Evolutionary conservation across 2,888 invertebrate genomes (phyloP).

Genomic region (Cloeon dipterum): DNA sequence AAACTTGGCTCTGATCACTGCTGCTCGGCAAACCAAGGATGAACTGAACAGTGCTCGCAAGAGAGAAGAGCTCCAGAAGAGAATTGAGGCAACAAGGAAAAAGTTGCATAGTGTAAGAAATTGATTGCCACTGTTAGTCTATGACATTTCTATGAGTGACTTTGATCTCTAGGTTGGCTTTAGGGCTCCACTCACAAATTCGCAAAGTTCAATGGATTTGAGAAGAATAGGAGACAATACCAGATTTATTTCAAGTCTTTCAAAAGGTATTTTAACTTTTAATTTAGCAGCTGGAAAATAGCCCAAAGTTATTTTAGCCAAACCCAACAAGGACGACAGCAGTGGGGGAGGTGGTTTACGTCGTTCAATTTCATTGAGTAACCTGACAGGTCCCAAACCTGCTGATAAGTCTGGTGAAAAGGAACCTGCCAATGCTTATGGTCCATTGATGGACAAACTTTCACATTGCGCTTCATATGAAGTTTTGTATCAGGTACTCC

Average conservation of each 20-base stretch:
- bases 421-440: neutral
- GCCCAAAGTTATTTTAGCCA: neutral
- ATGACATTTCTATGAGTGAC: neutral
- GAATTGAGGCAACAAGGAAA: constrained; percentile 62
- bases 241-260: no score
- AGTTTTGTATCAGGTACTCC: neutral
- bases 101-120: constrained; percentile 70
- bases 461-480: neutral
- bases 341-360: constrained; percentile 35
- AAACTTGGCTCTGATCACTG: constrained; percentile 27
- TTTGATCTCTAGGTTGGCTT: neutral
- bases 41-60: constrained; percentile 39
- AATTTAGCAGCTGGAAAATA: neutral
- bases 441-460: neutral
- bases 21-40: constrained; percentile 27
- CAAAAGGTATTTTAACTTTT: constrained; percentile 6
- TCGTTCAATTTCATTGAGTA: constrained; percentile 58
- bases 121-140: no score
- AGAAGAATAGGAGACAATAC: neutral
- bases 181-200: neutral
- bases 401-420: no score
- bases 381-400: constrained; percentile 37
- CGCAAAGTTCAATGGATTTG: neutral
- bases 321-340: neutral
- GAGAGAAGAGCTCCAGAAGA: constrained; percentile 55